Evolutionary conservation across 2,797 vertebrate genomes (phyloP).

Genomic region (Sarcophilus harrisii): DNA sequence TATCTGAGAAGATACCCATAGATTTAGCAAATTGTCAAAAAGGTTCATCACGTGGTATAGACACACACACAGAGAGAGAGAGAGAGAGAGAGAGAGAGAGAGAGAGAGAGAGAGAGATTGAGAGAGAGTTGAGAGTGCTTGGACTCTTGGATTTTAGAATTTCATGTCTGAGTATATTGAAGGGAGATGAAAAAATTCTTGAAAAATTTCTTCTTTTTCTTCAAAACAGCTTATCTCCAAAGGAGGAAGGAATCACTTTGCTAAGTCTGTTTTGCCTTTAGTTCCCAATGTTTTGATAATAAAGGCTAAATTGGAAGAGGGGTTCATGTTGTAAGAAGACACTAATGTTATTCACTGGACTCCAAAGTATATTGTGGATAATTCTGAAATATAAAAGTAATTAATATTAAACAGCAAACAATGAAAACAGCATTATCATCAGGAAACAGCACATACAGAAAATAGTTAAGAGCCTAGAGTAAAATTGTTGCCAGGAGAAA

Average conservation of each 20-base stretch:
- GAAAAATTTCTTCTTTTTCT: slow-evolving; percentile 76
- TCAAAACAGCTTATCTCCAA: slow-evolving; percentile 70
- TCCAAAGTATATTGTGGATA: slow-evolving; percentile 74
- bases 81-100: no score
- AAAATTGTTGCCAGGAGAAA: slow-evolving; percentile 57
- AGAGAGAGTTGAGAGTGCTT: background rate
- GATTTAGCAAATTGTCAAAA: background rate
- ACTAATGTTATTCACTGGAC: slow-evolving; percentile 78
- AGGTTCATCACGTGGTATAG: background rate
- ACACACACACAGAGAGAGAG: no score
- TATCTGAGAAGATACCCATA: background rate
- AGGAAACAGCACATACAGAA: slow-evolving; percentile 70
- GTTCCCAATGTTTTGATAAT: slow-evolving; percentile 71
- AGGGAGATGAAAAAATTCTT: slow-evolving; percentile 55
- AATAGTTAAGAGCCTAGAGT: slow-evolving; percentile 54
- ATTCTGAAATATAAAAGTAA: slow-evolving; percentile 79
- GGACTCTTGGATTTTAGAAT: slow-evolving; percentile 55
- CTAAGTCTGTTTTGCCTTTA: slow-evolving; percentile 61
- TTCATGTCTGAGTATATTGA: slow-evolving; percentile 59
- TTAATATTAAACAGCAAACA: slow-evolving; percentile 82
- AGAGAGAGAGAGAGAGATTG: no score
- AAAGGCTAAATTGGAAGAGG: slow-evolving; percentile 76
- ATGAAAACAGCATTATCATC: slow-evolving; percentile 75
- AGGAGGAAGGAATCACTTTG: slow-evolving; percentile 69
- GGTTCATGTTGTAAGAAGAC: slow-evolving; percentile 70